Conservation (phyloP, 2,797 vertebrate species). For the Cottoperca gobio region DNA sequence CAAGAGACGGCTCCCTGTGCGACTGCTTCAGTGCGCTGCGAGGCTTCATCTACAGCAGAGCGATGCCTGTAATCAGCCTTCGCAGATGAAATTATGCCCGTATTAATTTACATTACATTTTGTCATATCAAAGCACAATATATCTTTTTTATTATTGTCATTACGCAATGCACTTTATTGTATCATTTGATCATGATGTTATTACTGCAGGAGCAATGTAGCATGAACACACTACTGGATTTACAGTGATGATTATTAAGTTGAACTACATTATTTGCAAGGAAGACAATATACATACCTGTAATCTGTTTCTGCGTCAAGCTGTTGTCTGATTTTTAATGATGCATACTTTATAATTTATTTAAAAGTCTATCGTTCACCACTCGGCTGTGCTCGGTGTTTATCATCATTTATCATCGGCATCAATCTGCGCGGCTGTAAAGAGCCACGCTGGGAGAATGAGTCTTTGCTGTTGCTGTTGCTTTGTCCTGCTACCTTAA, state of each 20-base stretch:
- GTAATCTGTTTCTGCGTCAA: conserved; percentile 67
- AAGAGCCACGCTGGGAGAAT: conserved; percentile 70
- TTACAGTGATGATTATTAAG: conserved; percentile 75
- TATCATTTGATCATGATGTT: conserved; percentile 64
- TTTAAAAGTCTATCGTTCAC: conserved; percentile 78
- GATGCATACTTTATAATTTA: conserved; percentile 78
- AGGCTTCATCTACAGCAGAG: conserved; percentile 62
- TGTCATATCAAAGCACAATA: conserved; percentile 59
- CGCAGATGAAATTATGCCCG: conserved; percentile 60
- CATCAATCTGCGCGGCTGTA: conserved; percentile 71
- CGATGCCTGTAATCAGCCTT: conserved; percentile 56
- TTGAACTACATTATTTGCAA: conserved; percentile 52
- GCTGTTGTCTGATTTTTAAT: conserved; percentile 74
- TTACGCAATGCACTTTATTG: conserved; percentile 61
- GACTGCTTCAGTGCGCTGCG: conserved; percentile 46
- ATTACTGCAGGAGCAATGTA: conserved; percentile 60
- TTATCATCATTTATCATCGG: conserved; percentile 78
- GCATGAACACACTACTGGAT: conserved; percentile 68
- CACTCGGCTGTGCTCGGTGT: conserved; percentile 61
- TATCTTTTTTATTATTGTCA: conserved; percentile 56
- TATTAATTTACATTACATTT: conserved; percentile 62
- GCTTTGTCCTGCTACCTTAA: conserved; percentile 73
- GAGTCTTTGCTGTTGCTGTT: conserved; percentile 71
- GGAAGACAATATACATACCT: conserved; percentile 69
- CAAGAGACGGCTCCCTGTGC: conserved; percentile 46